These are phyloP conservation scores for Otus scops DNA, from an alignment of 2,797 vertebrate species.

Conservation along the genomic window DNA sequence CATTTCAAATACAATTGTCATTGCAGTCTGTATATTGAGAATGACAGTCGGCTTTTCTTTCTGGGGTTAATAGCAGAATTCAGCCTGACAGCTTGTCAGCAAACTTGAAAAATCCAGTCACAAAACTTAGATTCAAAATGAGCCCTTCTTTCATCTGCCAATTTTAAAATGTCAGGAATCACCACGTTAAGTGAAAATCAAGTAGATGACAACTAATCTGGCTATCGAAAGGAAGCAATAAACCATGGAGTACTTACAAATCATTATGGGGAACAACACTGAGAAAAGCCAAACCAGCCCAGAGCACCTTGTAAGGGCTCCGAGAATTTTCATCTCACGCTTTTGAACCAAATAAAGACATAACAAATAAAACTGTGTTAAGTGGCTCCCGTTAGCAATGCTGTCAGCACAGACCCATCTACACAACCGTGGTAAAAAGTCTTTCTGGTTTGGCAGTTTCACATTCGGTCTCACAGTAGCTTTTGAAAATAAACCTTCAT, in stretches of 20 bases:
- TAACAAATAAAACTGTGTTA: rapidly evolving
- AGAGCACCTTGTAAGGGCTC: neutral
- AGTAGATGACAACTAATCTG: slow-evolving; percentile 69
- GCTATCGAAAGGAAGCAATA: slow-evolving; percentile 62
- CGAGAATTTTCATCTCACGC: slow-evolving; percentile 19
- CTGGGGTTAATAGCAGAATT: slow-evolving; percentile 77
- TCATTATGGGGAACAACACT: slow-evolving; percentile 56
- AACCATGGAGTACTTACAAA: slow-evolving; percentile 55
- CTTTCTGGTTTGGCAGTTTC: neutral
- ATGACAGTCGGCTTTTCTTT: slow-evolving; percentile 80
- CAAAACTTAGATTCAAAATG: slow-evolving; percentile 77
- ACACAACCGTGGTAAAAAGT: neutral
- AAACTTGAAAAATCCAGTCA: slow-evolving; percentile 81
- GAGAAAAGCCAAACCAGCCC: neutral
- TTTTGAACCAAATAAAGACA: neutral
- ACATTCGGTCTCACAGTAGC: neutral
- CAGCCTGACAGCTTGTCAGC: slow-evolving; percentile 85
- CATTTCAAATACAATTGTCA: slow-evolving; percentile 61
- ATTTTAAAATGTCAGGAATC: slow-evolving; percentile 66
- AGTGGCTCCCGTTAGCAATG: neutral
- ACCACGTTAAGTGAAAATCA: slow-evolving; percentile 55
- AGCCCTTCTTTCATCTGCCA: slow-evolving; percentile 83
- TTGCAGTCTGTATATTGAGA: slow-evolving; percentile 74
- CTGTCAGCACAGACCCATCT: neutral
- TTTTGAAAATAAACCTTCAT: neutral